A percentile compares a stretch with the other conserved stretches of the same genome.
Conservation (phyloP, 2,888 invertebrate genomes). For the Diadegma fenestrale region DNA sequence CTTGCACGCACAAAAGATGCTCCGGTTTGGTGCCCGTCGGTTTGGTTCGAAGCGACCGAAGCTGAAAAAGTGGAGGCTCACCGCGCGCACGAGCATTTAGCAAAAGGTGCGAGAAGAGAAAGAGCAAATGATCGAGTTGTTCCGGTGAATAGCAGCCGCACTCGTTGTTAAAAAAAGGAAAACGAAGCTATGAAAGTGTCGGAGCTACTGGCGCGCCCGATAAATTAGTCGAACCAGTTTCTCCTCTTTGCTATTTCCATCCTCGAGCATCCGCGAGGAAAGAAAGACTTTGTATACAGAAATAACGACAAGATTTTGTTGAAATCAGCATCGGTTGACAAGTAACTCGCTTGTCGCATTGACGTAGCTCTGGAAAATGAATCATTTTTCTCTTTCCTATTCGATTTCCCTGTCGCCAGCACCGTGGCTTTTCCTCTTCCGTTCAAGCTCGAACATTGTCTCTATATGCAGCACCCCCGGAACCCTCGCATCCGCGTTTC, state of each 20-base stretch:
- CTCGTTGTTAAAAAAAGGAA: slow-evolving; percentile 17
- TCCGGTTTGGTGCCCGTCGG: background rate
- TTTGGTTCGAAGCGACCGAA: slow-evolving; percentile 21
- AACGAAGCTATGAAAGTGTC: slow-evolving; percentile 2
- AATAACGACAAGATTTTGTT: slow-evolving; percentile 15
- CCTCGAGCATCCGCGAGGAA: slow-evolving; percentile 1
- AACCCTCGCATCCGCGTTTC: slow-evolving; percentile 22
- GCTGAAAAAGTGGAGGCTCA: slow-evolving; percentile 10
- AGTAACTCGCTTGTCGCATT: background rate
- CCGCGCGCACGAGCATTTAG: background rate
- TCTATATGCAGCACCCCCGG: background rate
- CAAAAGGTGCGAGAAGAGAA: background rate
- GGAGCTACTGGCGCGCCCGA: background rate
- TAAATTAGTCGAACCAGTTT: slow-evolving; percentile 12
- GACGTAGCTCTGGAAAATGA: slow-evolving; percentile 30
- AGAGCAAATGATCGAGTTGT: slow-evolving; percentile 3
- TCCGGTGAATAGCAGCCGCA: slow-evolving; percentile 4
- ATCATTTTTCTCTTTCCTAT: slow-evolving; percentile 37
- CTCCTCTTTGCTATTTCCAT: background rate
- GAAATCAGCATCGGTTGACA: background rate
- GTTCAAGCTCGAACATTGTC: slow-evolving; percentile 9
- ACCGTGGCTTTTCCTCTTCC: slow-evolving; percentile 60
- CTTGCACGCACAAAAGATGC: slow-evolving; percentile 30
- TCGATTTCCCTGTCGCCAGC: slow-evolving; percentile 57
- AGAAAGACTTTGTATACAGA: slow-evolving; percentile 16